phyloP scores from a whole-genome alignment of 2,797 vertebrate genomes.

The Melanotaenia parkinsoni region DNA sequence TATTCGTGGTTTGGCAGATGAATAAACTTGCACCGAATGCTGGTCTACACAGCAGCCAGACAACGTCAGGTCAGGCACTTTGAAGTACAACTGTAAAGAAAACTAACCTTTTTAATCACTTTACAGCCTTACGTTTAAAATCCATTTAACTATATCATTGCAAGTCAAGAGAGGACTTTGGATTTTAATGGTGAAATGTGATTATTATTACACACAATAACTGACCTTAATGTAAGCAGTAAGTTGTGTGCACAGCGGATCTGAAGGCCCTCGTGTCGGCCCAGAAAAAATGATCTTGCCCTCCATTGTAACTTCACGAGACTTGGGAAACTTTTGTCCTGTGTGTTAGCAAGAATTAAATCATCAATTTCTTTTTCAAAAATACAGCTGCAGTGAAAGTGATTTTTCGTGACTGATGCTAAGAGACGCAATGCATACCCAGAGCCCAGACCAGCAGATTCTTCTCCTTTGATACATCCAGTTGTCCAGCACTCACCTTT shows the following conservation, averaged over 20 bases:
- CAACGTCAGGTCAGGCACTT: constrained; percentile 91
- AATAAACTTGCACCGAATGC: constrained; percentile 94
- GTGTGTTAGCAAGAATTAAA: constrained; percentile 21
- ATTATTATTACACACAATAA: constrained; percentile 3
- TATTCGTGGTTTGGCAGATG: constrained; percentile 90
- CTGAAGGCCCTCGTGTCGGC: constrained; percentile 79
- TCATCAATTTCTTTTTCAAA: constrained; percentile 7
- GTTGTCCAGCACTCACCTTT: constrained; percentile 90
- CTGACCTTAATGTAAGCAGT: constrained; percentile 94
- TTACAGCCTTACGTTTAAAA: background rate
- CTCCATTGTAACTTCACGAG: constrained; percentile 89
- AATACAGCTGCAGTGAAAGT: background rate
- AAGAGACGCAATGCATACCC: constrained; percentile 74
- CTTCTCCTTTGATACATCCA: constrained; percentile 92
- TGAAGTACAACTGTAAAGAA: constrained; percentile 88
- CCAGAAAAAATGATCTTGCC: constrained; percentile 87
- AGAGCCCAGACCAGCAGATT: constrained; percentile 90
- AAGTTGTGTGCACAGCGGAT: constrained; percentile 88
- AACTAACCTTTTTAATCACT: background rate
- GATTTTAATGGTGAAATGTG: background rate
- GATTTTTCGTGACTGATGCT: background rate
- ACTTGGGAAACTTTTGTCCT: constrained; percentile 97
- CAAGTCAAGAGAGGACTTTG: background rate
- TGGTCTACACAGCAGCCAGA: constrained; percentile 95
- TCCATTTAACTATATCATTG: background rate